Evolutionary conservation across 2,888 invertebrate species (phyloP).

Genomic region (Maniola hyperantus): DNA sequence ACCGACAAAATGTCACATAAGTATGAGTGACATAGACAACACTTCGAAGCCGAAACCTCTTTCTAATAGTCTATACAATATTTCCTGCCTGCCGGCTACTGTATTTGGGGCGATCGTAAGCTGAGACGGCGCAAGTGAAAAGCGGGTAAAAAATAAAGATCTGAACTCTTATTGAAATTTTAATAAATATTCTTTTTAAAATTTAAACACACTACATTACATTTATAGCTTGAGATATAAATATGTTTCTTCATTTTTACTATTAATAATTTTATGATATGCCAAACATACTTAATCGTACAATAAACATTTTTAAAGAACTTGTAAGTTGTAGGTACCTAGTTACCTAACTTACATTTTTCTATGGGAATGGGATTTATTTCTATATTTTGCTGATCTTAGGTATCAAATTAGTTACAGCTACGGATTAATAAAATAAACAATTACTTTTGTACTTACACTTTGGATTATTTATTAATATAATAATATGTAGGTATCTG

Average conservation of each 20-base stretch:
- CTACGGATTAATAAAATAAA: slow-evolving; percentile 7
- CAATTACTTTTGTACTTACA: slow-evolving; percentile 45
- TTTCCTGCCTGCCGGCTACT: too few relatives aligned
- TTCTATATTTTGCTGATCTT: slow-evolving; percentile 10
- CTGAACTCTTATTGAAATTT: slow-evolving; percentile 43
- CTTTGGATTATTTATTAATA: slow-evolving; percentile 41
- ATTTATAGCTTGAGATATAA: slow-evolving; percentile 34
- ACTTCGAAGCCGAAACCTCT: too few relatives aligned
- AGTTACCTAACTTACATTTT: not conserved
- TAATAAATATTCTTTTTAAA: slow-evolving; percentile 37
- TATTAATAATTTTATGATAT: slow-evolving; percentile 56
- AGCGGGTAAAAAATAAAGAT: slow-evolving; percentile 31
- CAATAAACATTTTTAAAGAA: slow-evolving; percentile 25
- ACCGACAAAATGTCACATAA: too few relatives aligned
- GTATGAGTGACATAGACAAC: too few relatives aligned
- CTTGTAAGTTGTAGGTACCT: not conserved
- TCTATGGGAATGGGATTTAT: slow-evolving; percentile 4
- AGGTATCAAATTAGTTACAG: slow-evolving; percentile 1
- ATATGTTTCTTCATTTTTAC: slow-evolving; percentile 39
- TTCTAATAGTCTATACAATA: too few relatives aligned
- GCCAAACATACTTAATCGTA: slow-evolving; percentile 47
- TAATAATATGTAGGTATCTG: not conserved
- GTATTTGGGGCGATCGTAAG: too few relatives aligned
- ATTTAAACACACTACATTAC: slow-evolving; percentile 38
- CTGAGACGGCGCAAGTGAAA: too few relatives aligned